Conservation (phyloP, 1,140 invertebrate species). For the Drosophila santomea region DNA sequence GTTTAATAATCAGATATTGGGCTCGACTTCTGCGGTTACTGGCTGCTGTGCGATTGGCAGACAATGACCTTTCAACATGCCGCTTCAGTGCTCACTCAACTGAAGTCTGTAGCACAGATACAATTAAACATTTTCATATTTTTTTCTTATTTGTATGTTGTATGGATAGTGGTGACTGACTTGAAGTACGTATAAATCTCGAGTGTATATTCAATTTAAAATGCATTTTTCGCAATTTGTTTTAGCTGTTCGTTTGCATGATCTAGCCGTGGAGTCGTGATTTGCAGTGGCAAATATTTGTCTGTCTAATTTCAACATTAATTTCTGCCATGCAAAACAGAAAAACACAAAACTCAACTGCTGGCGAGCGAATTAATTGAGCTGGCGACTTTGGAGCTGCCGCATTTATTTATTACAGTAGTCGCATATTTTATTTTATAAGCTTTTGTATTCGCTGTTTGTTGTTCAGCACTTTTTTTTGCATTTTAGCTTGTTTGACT, state of each 20-base stretch:
- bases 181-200: slow-evolving; percentile 16
- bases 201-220: slow-evolving; percentile 67
- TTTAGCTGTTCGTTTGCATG: slow-evolving; percentile 70
- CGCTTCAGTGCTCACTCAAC: slow-evolving; percentile 67
- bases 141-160: not conserved
- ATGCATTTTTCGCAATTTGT: slow-evolving; percentile 80
- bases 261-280: slow-evolving; percentile 64
- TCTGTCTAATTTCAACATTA: slow-evolving; percentile 73
- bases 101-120: slow-evolving; percentile 26
- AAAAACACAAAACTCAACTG: not conserved
- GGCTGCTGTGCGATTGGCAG: slow-evolving; percentile 68
- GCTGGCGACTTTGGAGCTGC: slow-evolving; percentile 51
- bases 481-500: slow-evolving; percentile 35
- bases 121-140: slow-evolving; percentile 1
- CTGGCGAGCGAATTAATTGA: slow-evolving; percentile 66
- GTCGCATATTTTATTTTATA: slow-evolving; percentile 67
- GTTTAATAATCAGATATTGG: slow-evolving; percentile 74
- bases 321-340: slow-evolving; percentile 69
- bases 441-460: slow-evolving; percentile 57
- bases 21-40: slow-evolving; percentile 50
- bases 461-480: slow-evolving; percentile 7
- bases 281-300: slow-evolving; percentile 78
- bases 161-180: slow-evolving; percentile 12
- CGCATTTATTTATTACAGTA: slow-evolving; percentile 68
- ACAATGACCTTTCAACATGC: slow-evolving; percentile 80